Conservation (phyloP, 2,888 invertebrate genomes). For the Pemphredon lugubris region DNA sequence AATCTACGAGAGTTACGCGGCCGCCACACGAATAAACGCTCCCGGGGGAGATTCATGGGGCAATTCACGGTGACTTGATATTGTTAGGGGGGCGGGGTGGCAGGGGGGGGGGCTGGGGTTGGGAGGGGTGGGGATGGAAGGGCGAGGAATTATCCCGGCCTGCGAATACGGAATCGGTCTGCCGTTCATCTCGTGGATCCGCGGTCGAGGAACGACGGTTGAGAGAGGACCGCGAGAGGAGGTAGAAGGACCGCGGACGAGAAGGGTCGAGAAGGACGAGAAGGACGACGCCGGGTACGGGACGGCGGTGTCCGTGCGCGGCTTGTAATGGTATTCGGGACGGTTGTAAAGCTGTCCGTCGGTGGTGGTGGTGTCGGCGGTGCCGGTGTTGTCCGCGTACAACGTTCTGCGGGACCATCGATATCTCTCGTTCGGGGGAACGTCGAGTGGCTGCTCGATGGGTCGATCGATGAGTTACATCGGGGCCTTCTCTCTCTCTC, state of each 20-base stretch:
- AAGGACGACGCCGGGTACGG: neutral
- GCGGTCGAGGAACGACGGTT: conserved; percentile 17
- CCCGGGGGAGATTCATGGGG: conserved; percentile 70
- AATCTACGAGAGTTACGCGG: conserved; percentile 73
- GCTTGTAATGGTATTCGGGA: conserved; percentile 51
- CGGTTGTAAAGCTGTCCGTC: conserved; percentile 50
- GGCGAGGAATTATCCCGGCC: conserved; percentile 66
- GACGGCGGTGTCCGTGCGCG: conserved; percentile 25
- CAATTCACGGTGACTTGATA: conserved; percentile 74
- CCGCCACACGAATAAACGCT: conserved; percentile 70
- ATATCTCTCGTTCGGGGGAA: conserved; percentile 38
- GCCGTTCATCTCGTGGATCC: conserved; percentile 62
- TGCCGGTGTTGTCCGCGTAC: conserved; percentile 48
- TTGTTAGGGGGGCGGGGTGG: conserved; percentile 54
- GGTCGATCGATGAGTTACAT: conserved; percentile 61
- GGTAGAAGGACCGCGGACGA: too few relatives aligned
- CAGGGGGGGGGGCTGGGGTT: too few relatives aligned
- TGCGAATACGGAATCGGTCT: conserved; percentile 67
- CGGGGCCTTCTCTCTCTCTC: conserved; percentile 28
- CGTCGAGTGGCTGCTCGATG: conserved; percentile 30
- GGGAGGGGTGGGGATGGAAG: too few relatives aligned
- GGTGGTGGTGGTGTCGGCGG: conserved; percentile 21
- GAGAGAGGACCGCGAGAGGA: conserved; percentile 3
- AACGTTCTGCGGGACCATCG: conserved; percentile 43
- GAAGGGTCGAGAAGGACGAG: neutral